A percentile compares a stretch with the other conserved stretches of the same genome.
These are phyloP conservation scores for Aproaerema taeniolella DNA, from an alignment of 2,888 invertebrate species.

Conservation along the genomic window DNA sequence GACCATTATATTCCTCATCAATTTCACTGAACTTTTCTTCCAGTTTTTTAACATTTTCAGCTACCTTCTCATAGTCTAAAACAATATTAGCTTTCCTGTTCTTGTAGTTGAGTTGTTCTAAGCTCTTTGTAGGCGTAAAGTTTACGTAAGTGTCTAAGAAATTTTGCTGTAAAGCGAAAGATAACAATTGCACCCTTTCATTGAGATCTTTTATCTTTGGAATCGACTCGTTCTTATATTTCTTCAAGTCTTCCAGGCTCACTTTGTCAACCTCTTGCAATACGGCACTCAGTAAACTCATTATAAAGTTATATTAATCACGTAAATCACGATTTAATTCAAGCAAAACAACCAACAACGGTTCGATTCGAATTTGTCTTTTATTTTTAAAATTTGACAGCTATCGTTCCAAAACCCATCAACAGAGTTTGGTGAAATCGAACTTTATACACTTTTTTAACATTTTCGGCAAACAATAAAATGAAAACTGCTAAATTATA, in stretches of 20 bases:
- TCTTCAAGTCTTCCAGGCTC: conserved; percentile 46
- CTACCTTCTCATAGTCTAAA: conserved; percentile 36
- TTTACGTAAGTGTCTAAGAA: conserved; percentile 54
- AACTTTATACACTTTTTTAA: too few species aligned
- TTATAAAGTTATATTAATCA: too few species aligned
- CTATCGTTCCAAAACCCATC: too few species aligned
- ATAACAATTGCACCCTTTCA: conserved; percentile 55
- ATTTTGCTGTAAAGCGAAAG: conserved; percentile 60
- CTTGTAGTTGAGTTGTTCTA: conserved; percentile 60
- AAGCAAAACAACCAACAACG: too few species aligned
- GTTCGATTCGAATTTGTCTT: too few species aligned
- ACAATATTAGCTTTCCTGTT: conserved; percentile 52
- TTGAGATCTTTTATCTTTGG: conserved; percentile 47
- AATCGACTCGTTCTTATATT: conserved; percentile 44
- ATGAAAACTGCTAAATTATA: too few species aligned
- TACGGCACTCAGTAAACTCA: conserved; percentile 62
- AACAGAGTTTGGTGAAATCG: too few species aligned
- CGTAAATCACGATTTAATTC: too few species aligned
- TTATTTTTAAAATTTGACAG: too few species aligned
- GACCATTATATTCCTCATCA: conserved; percentile 50
- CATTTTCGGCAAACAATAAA: too few species aligned
- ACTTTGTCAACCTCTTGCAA: conserved; percentile 54
- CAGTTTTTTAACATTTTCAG: conserved; percentile 33
- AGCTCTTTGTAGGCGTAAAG: conserved; percentile 53
- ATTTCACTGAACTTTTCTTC: conserved; percentile 32